Conservation (phyloP, 2,888 invertebrate genomes). For the Marasmarcha lunaedactyla region DNA sequence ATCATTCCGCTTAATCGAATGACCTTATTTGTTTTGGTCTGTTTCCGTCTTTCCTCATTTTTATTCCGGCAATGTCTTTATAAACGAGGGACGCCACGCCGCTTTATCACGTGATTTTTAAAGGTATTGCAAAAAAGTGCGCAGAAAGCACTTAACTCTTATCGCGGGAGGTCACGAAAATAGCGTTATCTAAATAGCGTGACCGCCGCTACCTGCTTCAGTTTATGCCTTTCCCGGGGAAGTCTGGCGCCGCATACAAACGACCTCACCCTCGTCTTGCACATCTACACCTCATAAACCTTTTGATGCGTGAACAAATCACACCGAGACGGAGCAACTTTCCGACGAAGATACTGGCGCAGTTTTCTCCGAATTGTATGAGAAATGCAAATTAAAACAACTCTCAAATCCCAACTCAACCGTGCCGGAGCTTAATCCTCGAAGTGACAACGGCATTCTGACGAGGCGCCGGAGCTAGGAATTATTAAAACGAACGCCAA, state of each 20-base stretch:
- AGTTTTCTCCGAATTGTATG: slow-evolving; percentile 42
- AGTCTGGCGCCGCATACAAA: slow-evolving; percentile 51
- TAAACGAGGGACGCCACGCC: too few species aligned
- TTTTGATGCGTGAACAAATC: slow-evolving; percentile 32
- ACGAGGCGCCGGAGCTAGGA: slow-evolving; percentile 70
- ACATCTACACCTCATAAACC: slow-evolving; percentile 43
- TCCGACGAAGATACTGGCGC: slow-evolving; percentile 21
- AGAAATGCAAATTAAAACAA: slow-evolving; percentile 69
- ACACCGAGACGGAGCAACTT: slow-evolving; percentile 19
- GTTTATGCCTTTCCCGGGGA: slow-evolving; percentile 58
- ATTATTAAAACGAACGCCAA: slow-evolving; percentile 72
- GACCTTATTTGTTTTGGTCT: slow-evolving; percentile 47
- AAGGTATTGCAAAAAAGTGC: slow-evolving; percentile 12
- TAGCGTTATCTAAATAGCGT: slow-evolving; percentile 63
- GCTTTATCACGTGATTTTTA: slow-evolving; percentile 13
- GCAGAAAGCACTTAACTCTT: slow-evolving; percentile 32
- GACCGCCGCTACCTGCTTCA: slow-evolving; percentile 54
- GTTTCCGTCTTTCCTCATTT: slow-evolving; percentile 29
- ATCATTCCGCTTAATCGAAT: slow-evolving; percentile 64
- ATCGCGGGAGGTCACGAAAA: slow-evolving; percentile 47
- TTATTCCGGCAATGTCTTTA: slow-evolving; percentile 11
- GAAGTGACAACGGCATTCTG: slow-evolving; percentile 71
- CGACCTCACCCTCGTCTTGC: slow-evolving; percentile 27
- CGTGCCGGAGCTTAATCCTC: slow-evolving; percentile 69
- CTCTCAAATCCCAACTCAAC: slow-evolving; percentile 66